phyloP scores from a whole-genome alignment of 2,888 invertebrate species.

The Cacoxenus indagator region DNA sequence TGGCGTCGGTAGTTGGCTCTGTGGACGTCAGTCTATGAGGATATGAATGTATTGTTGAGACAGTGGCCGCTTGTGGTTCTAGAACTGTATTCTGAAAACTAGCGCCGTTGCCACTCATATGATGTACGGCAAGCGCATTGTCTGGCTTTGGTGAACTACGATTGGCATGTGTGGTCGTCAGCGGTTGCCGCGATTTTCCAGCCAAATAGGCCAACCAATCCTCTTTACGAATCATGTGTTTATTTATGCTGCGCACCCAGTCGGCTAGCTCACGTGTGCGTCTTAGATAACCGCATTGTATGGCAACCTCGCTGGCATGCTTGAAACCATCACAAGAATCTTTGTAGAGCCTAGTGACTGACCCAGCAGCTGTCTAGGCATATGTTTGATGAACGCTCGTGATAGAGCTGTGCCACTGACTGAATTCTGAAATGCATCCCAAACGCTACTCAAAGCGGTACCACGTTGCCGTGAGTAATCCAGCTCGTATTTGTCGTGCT shows the following conservation, averaged over 20 bases:
- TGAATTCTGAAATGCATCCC: conserved; percentile 82
- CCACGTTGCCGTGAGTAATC: conserved; percentile 74
- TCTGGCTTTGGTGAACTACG: conserved; percentile 68
- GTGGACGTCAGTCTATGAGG: too few species aligned
- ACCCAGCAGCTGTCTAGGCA: conserved; percentile 79
- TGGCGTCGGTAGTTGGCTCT: conserved; percentile 24
- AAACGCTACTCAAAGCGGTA: conserved; percentile 73
- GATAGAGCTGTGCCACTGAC: conserved; percentile 83
- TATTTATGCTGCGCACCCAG: conserved; percentile 81
- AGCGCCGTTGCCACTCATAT: conserved; percentile 14
- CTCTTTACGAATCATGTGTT: conserved; percentile 81
- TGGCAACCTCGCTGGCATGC: conserved; percentile 78
- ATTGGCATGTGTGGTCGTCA: conserved; percentile 71
- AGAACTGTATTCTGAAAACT: conserved; percentile 15
- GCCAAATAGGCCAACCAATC: conserved; percentile 83
- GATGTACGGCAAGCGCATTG: conserved; percentile 32
- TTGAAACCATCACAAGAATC: conserved; percentile 81
- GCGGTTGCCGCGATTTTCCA: conserved; percentile 77
- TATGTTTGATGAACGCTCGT: conserved; percentile 75
- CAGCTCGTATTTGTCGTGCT: conserved; percentile 81
- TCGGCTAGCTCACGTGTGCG: conserved; percentile 81
- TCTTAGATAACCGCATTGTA: conserved; percentile 81
- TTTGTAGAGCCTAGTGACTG: conserved; percentile 82
- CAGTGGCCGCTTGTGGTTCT: conserved; percentile 29
- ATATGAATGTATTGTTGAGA: too few species aligned